Evolutionary conservation across 2,797 vertebrate genomes (phyloP), one percentile per base, ranked within the genome.

Genomic region (Enteromius afrohamiltoni): DNA sequence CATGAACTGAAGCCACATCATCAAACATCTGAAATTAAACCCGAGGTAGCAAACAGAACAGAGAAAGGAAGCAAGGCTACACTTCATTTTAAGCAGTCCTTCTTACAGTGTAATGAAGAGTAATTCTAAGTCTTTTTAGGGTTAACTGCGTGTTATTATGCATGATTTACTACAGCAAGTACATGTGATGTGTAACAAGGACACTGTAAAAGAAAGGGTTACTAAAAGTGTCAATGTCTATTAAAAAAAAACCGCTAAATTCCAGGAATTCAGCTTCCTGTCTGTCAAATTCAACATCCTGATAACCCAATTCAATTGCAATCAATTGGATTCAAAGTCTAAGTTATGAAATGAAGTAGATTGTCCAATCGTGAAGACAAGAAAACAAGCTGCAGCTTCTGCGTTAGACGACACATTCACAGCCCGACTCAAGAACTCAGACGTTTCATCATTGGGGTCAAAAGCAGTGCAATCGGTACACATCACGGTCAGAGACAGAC

Each of bases 391-490:
- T 23, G 53, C 23, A 17, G 49, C 4, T 29, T 45, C 51, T 37
- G 64, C 17, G 16, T 34, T 26, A 53, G 14, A 51, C 16, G 29
- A 29, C 16, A 55, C 64, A 40, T 26, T 62, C 23, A 14, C 11
- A 53, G 31, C 23, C 60, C 14, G 6, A 62, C 60, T 62, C 60
- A 6, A 62, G 23, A 62, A 26, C 2, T 62, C 58, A 16, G 0
- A 2, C 58, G n/a, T 29, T 45, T 60, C 3, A 76, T 40, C 21
- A 70, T 8, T 6, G n/a, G 29, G n/a, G 37, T 64, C 58, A 53
- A 71, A 45, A 47, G 23, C 81, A 69, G 65, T 70, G 75, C 80
- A 82, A 49, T 74, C 55, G 7, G 17, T 74, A 23, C 70, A 73
- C 79, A 80, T 73, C 79, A 58, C 34, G 42, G 34, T 70, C 49